Conservation (phyloP, 2,797 vertebrate genomes). For the Acropternis orthonyx region DNA sequence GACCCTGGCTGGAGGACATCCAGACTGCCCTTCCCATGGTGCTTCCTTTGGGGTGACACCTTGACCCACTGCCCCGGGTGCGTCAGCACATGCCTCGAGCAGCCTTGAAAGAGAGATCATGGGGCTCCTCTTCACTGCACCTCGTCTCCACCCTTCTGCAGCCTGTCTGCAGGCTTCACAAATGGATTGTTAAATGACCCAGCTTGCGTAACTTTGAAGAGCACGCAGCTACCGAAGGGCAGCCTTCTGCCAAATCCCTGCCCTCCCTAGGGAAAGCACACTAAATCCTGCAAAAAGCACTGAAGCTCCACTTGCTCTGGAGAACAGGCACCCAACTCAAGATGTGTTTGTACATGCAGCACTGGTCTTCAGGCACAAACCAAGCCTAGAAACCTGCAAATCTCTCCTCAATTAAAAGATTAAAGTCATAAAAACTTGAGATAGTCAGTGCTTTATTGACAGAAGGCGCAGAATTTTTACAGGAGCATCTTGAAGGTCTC, state of each 20-base stretch:
- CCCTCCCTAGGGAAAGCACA: background rate
- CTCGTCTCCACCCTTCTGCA: background rate
- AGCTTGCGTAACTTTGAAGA: background rate
- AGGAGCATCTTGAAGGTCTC: background rate
- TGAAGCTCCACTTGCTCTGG: background rate
- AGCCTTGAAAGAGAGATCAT: background rate
- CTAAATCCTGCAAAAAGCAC: background rate
- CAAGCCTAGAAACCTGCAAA: background rate
- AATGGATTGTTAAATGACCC: fast-evolving
- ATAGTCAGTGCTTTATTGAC: background rate
- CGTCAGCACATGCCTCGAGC: background rate
- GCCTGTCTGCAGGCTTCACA: background rate
- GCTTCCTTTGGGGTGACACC: background rate
- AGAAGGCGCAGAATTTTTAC: background rate
- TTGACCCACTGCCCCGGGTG: fast-evolving
- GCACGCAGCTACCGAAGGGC: background rate
- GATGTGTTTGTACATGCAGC: fast-evolving
- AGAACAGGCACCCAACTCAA: fast-evolving
- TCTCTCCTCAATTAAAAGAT: background rate
- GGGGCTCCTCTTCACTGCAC: background rate
- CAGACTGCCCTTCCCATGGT: fast-evolving
- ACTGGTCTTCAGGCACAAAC: background rate
- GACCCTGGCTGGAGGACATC: fast-evolving
- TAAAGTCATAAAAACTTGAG: background rate
- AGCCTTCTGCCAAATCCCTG: background rate